A percentile compares a stretch with the other conserved stretches of the same genome.
These are phyloP conservation scores for Tipula helvola DNA, from an alignment of 2,888 invertebrate species.

Conservation along the genomic window DNA sequence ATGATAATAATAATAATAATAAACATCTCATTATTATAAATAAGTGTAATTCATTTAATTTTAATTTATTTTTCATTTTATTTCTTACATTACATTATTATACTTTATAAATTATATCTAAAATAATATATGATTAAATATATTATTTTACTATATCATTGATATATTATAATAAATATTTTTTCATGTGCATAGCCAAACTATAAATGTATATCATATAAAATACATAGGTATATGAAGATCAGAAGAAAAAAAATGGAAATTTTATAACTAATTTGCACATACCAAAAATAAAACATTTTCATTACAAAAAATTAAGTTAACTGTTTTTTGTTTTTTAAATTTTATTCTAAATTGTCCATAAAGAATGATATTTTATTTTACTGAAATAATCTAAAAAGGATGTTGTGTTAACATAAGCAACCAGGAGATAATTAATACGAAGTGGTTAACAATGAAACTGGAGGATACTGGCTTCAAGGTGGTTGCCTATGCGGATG, in stretches of 20 bases:
- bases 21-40: slow-evolving; percentile 8
- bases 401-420: too few species aligned
- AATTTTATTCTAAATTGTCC: neutral
- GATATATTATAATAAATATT: neutral
- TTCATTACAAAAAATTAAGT: neutral
- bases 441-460: too few species aligned
- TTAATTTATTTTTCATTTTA: slow-evolving; percentile 11
- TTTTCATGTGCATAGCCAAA: neutral
- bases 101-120: neutral
- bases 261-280: neutral
- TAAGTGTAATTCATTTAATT: slow-evolving; percentile 11
- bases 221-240: neutral
- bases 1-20: slow-evolving; percentile 4
- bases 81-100: slow-evolving; percentile 7
- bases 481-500: too few species aligned
- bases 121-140: neutral
- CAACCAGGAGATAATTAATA: too few species aligned
- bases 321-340: neutral
- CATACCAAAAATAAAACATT: slow-evolving; percentile 5
- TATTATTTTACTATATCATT: neutral
- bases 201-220: neutral
- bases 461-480: too few species aligned
- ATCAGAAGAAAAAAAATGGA: neutral
- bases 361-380: too few species aligned
- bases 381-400: too few species aligned